Percentiles rank a stretch among this genome's conserved stretches.
phyloP scores from a whole-genome alignment of 2,797 vertebrate genomes.

The Otus scops region DNA sequence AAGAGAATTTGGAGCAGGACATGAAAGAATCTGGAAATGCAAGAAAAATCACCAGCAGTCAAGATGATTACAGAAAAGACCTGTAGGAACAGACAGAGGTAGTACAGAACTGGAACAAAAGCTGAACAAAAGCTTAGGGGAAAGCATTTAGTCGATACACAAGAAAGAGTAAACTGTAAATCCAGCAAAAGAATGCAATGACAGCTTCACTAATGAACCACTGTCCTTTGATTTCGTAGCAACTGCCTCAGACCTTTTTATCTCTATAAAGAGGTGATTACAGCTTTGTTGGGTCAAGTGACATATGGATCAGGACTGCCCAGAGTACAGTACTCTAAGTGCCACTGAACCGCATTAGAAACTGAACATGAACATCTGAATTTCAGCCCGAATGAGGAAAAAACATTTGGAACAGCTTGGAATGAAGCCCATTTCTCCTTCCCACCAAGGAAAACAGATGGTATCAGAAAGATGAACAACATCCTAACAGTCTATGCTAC shows the following conservation, averaged over 20 bases:
- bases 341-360: neutral
- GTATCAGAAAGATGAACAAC: constrained; percentile 16
- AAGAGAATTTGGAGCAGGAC: neutral
- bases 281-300: neutral
- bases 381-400: neutral
- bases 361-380: constrained; percentile 12
- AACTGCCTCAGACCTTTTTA: neutral
- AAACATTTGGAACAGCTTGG: constrained; percentile 40
- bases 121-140: neutral
- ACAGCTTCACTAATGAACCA: neutral
- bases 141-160: neutral
- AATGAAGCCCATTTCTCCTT: constrained; percentile 14
- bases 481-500: neutral
- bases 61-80: neutral
- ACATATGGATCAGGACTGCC: neutral
- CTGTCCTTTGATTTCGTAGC: neutral
- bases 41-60: neutral
- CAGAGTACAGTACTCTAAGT: neutral
- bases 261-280: neutral
- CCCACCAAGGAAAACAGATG: constrained; percentile 55
- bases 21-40: neutral
- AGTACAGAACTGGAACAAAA: neutral
- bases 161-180: neutral
- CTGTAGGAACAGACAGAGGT: neutral
- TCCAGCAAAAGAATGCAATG: neutral